These are phyloP conservation scores for Archivesica marissinica DNA, from an alignment of 1,140 invertebrate species.

Conservation along the genomic window DNA sequence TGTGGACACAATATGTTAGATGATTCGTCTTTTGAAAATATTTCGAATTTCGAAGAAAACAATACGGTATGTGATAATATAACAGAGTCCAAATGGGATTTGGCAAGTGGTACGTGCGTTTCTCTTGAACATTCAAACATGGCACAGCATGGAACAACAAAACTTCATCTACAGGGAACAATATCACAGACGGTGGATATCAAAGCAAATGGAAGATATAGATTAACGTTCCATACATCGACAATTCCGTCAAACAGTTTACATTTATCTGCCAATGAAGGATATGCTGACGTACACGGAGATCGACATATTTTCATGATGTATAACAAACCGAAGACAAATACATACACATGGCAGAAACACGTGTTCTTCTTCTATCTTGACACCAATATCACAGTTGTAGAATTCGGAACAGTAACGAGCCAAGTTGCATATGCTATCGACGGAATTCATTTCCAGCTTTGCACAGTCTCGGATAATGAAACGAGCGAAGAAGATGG, in stretches of 20 bases:
- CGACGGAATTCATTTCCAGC: slow-evolving; percentile 22
- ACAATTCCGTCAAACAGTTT: slow-evolving; percentile 43
- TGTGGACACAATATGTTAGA: slow-evolving; percentile 58
- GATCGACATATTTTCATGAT: not conserved
- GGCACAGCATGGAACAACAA: slow-evolving; percentile 40
- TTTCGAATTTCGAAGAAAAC: not conserved
- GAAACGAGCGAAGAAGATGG: slow-evolving; percentile 21
- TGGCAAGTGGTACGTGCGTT: slow-evolving; percentile 32
- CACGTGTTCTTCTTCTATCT: slow-evolving; percentile 52
- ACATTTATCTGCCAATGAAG: not conserved
- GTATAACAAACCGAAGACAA: not conserved
- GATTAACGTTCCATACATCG: slow-evolving; percentile 59
- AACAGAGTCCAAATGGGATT: not conserved
- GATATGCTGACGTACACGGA: not conserved
- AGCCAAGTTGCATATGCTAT: slow-evolving; percentile 24
- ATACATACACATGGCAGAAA: slow-evolving; percentile 55
- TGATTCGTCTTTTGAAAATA: slow-evolving; percentile 66
- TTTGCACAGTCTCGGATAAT: slow-evolving; percentile 20
- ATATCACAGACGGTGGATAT: slow-evolving; percentile 46
- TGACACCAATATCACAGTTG: not conserved
- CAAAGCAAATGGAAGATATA: slow-evolving; percentile 41
- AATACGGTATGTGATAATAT: slow-evolving; percentile 34
- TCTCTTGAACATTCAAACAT: slow-evolving; percentile 19
- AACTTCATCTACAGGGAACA: slow-evolving; percentile 41
- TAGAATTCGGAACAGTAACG: slow-evolving; percentile 25